Evolutionary conservation across 2,113 vertebrate species (phyloP), one percentile per base, ranked within the genome.

Genomic region (Bufo bufo): DNA sequence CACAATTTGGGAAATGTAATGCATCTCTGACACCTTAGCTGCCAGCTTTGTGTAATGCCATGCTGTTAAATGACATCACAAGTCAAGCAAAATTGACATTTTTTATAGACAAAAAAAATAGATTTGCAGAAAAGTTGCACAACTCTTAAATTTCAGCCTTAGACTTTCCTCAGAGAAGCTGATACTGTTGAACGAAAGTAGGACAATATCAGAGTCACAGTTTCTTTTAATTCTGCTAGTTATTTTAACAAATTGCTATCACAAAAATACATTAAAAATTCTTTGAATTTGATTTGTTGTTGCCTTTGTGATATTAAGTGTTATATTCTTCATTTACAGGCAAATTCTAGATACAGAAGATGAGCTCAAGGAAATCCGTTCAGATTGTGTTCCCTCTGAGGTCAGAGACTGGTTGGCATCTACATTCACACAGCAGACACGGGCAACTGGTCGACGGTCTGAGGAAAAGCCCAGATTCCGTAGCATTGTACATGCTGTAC

Each of bases 391-490:
- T 88, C 97, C 97, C 17, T 94, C 96, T 0, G 97, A 99, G 92
- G 97, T 99, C 89, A 96, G 96, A 0, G 97, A 98, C 90, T 99
- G 97, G 97, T 91, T 98, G 90, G 97, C 97, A 0, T 97, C 97
- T 90, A 98, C 97, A 85, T 98, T 98, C 91, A 98, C 97, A 2
- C 97, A 97, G 89, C 97, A 95, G 90, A 93, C 94, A 0, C 93
- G 96, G 0, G 94, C 93, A 79, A 95, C 95, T 13, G 93, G 92
- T 0, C 95, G 96, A 0, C 93, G 96, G 0, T 93, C 96, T 0
- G 97, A 98, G 71, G 97, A 99, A 90, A 99, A 98, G 77, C 97
- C 97, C 78, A 97, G 97, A 89, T 99, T 99, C 88, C 97, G 97
- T 81, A 98, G 97, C 94, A 99, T 98, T 1, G 97, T 99, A 6